Evolutionary conservation across 2,113 vertebrate species (phyloP).

Genomic region (Gambusia holbrooki): DNA sequence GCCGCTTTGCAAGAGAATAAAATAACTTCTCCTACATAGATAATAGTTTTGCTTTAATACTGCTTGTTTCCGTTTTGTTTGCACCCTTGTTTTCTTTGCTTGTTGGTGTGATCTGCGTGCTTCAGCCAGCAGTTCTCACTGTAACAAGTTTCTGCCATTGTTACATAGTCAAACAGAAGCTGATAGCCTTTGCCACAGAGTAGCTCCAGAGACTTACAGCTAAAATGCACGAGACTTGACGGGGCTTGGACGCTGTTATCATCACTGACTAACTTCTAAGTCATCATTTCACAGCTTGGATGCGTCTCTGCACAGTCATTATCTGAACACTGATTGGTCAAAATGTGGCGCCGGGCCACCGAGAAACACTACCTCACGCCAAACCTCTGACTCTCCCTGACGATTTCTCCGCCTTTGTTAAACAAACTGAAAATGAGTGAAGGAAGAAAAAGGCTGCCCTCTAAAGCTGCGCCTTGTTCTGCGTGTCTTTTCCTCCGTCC

Average conservation of each 20-base stretch:
- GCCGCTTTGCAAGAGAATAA: too few relatives aligned
- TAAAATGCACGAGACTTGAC: background rate
- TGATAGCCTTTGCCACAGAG: background rate
- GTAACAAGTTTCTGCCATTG: background rate
- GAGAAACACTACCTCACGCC: constrained; percentile 7
- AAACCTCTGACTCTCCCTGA: background rate
- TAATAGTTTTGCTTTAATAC: too few relatives aligned
- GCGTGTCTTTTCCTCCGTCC: too few relatives aligned
- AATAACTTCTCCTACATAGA: too few relatives aligned
- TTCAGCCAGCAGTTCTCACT: background rate
- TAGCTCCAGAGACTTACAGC: background rate
- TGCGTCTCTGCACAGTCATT: constrained; percentile 54
- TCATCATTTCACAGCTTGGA: constrained; percentile 36
- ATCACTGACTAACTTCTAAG: constrained; percentile 40
- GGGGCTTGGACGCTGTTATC: constrained; percentile 2
- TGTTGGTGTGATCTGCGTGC: background rate
- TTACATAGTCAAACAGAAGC: background rate
- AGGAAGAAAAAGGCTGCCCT: constrained; percentile 1
- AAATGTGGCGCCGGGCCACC: constrained; percentile 22
- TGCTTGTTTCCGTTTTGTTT: background rate
- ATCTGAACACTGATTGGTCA: constrained; percentile 33
- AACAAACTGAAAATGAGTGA: constrained; percentile 43
- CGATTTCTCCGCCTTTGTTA: constrained; percentile 15
- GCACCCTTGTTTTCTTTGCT: background rate
- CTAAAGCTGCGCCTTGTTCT: background rate